Evolutionary conservation across 2,888 invertebrate genomes (phyloP).

Genomic region (Carterocephalus palaemon): DNA sequence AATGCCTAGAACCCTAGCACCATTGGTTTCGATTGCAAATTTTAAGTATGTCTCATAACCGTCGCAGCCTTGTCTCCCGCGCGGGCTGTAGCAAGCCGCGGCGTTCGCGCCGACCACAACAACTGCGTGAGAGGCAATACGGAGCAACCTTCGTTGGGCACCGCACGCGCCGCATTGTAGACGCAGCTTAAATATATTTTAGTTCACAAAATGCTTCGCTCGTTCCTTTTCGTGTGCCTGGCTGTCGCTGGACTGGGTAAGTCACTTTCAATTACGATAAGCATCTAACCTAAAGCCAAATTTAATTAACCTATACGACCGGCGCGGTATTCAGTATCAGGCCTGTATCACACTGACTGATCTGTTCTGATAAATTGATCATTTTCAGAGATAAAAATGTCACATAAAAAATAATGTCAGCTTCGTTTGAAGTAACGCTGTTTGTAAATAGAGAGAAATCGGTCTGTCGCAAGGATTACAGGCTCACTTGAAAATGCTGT

Average conservation of each 20-base stretch:
- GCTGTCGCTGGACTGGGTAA: slow-evolving; percentile 59
- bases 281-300: slow-evolving; percentile 2
- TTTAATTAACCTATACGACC: slow-evolving; percentile 7
- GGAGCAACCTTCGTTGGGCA: slow-evolving; percentile 60
- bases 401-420: neutral
- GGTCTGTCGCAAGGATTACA: neutral
- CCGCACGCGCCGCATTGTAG: slow-evolving; percentile 56
- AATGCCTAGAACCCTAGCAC: too few relatives aligned
- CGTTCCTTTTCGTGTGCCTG: slow-evolving; percentile 49
- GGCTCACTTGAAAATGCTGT: neutral
- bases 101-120: slow-evolving; percentile 45
- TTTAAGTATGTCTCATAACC: neutral
- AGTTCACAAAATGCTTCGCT: slow-evolving; percentile 57
- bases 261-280: slow-evolving; percentile 34
- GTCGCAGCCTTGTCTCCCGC: neutral
- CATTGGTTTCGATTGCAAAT: neutral
- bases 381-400: neutral
- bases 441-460: neutral
- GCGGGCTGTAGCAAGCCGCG: slow-evolving; percentile 21
- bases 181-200: slow-evolving; percentile 36
- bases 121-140: slow-evolving; percentile 56
- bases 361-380: slow-evolving; percentile 4
- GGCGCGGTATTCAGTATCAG: slow-evolving; percentile 1
- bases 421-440: neutral
- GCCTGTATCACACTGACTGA: neutral